Evolutionary conservation across 1,140 invertebrate species (phyloP).

Genomic region (Venturia canescens): DNA sequence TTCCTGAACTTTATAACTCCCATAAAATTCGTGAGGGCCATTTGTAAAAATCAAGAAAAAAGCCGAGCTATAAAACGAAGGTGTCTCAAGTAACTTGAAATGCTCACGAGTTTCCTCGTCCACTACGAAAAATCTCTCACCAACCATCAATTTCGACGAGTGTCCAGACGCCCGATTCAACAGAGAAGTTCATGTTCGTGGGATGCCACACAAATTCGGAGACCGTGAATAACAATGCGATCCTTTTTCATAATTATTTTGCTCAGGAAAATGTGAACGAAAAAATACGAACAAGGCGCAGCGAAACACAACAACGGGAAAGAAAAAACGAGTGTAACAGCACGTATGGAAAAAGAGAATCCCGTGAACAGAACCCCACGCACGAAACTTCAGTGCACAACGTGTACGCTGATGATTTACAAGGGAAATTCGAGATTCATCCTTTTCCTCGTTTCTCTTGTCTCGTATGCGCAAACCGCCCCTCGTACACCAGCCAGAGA

Average conservation of each 20-base stretch:
- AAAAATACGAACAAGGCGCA: not conserved
- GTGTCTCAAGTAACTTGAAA: not conserved
- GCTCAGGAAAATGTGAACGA: not conserved
- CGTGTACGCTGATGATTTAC: conserved; percentile 48
- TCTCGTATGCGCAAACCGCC: not conserved
- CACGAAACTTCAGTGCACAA: conserved; percentile 8
- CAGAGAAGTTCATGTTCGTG: too few relatives aligned
- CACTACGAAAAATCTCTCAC: not conserved
- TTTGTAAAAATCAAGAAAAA: not conserved
- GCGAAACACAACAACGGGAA: not conserved
- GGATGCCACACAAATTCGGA: not conserved
- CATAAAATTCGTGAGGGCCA: not conserved
- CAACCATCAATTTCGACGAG: not conserved
- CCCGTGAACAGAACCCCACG: conserved; percentile 1
- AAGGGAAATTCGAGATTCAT: conserved; percentile 50
- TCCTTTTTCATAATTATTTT: not conserved
- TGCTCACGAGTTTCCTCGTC: not conserved
- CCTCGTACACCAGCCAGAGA: not conserved
- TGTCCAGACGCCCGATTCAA: not conserved
- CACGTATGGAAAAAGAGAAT: conserved; percentile 7
- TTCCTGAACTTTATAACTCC: not conserved
- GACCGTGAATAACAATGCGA: not conserved
- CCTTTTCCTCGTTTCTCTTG: not conserved
- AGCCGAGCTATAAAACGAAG: conserved; percentile 13
- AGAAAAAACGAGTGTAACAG: conserved; percentile 23